Percentiles rank a stretch among this genome's conserved stretches.
Evolutionary conservation across 2,113 vertebrate species (phyloP).

Genomic region (Vimba vimba): DNA sequence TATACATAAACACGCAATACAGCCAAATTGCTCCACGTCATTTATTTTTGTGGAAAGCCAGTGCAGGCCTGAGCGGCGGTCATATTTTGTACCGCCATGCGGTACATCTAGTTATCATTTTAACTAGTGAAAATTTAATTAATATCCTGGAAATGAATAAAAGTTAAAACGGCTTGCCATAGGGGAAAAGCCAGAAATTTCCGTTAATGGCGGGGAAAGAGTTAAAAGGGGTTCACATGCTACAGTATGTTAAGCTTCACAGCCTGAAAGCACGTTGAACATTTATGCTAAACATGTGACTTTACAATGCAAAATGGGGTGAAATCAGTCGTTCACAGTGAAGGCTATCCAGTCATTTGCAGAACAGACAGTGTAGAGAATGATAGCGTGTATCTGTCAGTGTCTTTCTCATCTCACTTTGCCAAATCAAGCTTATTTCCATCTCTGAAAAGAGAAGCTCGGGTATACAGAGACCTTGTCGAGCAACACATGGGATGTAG

Average conservation of each 20-base stretch:
- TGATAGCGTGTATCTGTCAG: background rate
- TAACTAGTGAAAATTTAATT: no score
- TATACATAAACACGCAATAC: no score
- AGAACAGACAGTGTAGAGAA: slow-evolving; percentile 11
- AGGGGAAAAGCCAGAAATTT: no score
- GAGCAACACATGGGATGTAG: slow-evolving; percentile 59
- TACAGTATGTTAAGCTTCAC: background rate
- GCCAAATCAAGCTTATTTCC: slow-evolving; percentile 34
- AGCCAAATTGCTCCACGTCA: no score
- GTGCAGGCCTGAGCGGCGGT: no score
- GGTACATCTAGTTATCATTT: no score
- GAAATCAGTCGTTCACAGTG: background rate
- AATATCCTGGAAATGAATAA: no score
- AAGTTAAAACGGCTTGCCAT: no score
- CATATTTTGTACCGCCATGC: no score
- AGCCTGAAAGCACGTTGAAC: background rate
- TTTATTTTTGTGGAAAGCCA: no score
- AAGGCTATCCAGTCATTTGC: background rate
- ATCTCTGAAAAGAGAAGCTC: slow-evolving; percentile 40
- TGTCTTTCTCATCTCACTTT: slow-evolving; percentile 12
- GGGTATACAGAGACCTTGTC: slow-evolving; percentile 44
- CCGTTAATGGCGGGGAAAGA: no score
- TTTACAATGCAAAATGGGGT: background rate
- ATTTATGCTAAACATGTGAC: background rate
- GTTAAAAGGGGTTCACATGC: background rate